Evolutionary conservation across 2,888 invertebrate species (phyloP).

Genomic region (Tryphoninae sp.): DNA sequence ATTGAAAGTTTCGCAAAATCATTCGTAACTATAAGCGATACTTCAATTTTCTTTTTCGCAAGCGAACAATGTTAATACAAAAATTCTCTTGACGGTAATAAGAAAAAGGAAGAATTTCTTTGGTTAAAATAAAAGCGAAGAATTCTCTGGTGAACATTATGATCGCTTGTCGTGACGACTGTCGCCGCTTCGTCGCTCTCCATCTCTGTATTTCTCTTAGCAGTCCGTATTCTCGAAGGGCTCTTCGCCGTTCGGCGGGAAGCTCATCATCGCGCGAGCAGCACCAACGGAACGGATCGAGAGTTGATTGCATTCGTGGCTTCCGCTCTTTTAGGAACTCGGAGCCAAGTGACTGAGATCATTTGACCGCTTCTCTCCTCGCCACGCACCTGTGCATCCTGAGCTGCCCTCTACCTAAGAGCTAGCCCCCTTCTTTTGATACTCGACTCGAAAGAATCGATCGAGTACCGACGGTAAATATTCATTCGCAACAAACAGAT

Average conservation of each 20-base stretch:
- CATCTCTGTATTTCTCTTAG: slow-evolving; percentile 21
- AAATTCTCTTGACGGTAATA: not conserved
- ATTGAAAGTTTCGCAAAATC: too few relatives aligned
- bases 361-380: slow-evolving; percentile 45
- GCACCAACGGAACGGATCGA: slow-evolving; percentile 60
- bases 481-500: too few relatives aligned
- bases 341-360: slow-evolving; percentile 8
- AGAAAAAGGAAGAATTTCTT: not conserved
- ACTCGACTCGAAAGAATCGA: not conserved
- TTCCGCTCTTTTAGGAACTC: slow-evolving; percentile 56
- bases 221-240: not conserved
- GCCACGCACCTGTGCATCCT: slow-evolving; percentile 35
- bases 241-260: slow-evolving; percentile 16
- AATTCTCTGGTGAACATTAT: slow-evolving; percentile 15
- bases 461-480: too few relatives aligned
- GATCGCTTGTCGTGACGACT: slow-evolving; percentile 41
- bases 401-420: not conserved
- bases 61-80: too few relatives aligned
- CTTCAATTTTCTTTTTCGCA: too few relatives aligned
- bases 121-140: not conserved
- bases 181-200: slow-evolving; percentile 54
- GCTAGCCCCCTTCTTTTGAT: not conserved
- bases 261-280: slow-evolving; percentile 53
- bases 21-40: too few relatives aligned
- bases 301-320: slow-evolving; percentile 59